Base-by-base conservation (phyloP, 2,888 invertebrate genomes). In the Pediacus dermestoides region DNA sequence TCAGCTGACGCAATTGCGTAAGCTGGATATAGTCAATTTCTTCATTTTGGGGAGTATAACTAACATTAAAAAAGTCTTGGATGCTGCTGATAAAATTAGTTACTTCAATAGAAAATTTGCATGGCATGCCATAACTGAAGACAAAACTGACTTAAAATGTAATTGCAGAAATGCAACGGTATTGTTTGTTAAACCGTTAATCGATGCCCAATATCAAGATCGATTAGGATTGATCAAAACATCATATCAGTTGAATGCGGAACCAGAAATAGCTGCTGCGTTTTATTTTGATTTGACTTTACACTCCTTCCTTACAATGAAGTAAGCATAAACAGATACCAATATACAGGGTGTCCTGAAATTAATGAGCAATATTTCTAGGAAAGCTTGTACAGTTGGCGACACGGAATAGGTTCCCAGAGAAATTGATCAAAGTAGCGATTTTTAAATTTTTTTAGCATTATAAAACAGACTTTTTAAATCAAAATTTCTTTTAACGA, bases 211-310 rank as follows among this genome's bases (percentile, higher is more conserved):
- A 46, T 82, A 76, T 62, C 78, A 84, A 46, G 85, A 85, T 61
- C 76, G 84, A 15, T 67, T 86, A 39, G 82, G 83, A 7, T 73
- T 79, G 47, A 77, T 87, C 37, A 78, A 77, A 57, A 82, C 82
- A 1, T 81, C 82, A 0, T 85, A 80, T 64, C 83, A 82, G 61
- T 72, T 85, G 62, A 82, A 80, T 53, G 75, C 75, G 1, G 78
- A 81, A 54, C 86, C 87, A 2, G 82, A 85, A 68, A 81, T 89
- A 43, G 79, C 83, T 25, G 81, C 86, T 1, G 85, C 87, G 3
- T 92, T 93, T 69, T 91, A 92, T 70, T 92, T 90, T 67, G 93
- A 94, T 69, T 69, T 93, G 45, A 80, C 85, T 13, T 66, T 87
- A 40, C 73, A 84, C 50, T 78, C 86, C 2, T 80, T 88, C 58